These are phyloP conservation scores for Sarcophilus harrisii DNA, from an alignment of 2,797 vertebrate species.

Conservation along the genomic window DNA sequence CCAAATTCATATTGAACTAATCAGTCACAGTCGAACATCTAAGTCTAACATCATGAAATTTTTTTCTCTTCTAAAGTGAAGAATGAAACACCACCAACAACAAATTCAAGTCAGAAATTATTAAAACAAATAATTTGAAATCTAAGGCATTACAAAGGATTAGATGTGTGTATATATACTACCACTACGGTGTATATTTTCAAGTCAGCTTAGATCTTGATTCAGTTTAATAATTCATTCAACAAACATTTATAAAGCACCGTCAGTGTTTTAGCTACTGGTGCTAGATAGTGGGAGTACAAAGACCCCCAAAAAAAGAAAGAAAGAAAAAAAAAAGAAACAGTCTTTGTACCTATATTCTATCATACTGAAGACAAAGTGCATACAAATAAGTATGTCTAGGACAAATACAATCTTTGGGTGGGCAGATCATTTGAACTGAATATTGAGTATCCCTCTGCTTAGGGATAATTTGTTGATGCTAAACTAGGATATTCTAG, in stretches of 20 bases:
- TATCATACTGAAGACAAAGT: not conserved
- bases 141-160: conserved; percentile 9
- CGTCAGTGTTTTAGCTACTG: not conserved
- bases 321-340: not conserved
- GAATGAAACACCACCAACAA: not conserved
- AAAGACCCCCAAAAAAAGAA: not conserved
- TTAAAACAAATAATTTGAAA: conserved; percentile 39
- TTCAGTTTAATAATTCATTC: not conserved
- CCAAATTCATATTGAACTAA: not conserved
- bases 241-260: not conserved
- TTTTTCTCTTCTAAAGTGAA: not conserved
- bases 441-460: not conserved
- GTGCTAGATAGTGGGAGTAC: not conserved
- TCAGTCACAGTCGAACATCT: not conserved
- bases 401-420: not conserved
- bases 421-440: not conserved
- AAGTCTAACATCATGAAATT: not conserved
- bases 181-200: not conserved
- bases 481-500: not conserved
- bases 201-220: not conserved
- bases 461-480: not conserved
- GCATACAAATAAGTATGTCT: not conserved
- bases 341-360: not conserved
- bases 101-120: conserved; percentile 25
- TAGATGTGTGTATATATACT: not conserved